Conservation (phyloP, 2,797 vertebrate species). For the Limosa lapponica region DNA sequence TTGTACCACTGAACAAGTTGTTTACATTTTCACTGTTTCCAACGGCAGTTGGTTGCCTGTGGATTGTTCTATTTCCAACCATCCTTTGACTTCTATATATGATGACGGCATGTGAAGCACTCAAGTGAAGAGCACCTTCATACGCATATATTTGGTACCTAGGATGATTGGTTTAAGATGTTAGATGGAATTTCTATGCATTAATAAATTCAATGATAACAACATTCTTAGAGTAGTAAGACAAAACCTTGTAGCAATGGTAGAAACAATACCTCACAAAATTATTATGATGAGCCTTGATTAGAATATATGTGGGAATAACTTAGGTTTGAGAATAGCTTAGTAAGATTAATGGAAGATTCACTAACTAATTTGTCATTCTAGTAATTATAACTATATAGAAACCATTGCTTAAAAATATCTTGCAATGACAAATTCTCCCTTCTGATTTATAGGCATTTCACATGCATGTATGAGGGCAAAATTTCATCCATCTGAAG, state of each 20-base stretch:
- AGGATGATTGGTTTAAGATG: neutral
- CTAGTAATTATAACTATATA: neutral
- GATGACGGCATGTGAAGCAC: neutral
- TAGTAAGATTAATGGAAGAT: constrained; percentile 22
- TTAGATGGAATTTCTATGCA: neutral
- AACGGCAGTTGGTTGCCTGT: neutral
- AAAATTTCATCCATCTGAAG: neutral
- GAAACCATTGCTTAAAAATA: constrained; percentile 13
- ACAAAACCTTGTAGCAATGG: neutral
- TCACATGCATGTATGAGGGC: neutral
- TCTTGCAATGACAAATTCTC: neutral
- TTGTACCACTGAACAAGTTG: neutral
- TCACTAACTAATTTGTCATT: constrained; percentile 6
- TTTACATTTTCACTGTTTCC: neutral
- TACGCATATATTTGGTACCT: neutral
- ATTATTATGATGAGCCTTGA: neutral
- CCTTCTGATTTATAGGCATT: neutral
- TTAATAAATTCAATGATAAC: neutral
- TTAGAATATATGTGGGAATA: neutral
- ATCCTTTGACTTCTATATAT: neutral
- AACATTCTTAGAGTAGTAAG: neutral
- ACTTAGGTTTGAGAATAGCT: neutral
- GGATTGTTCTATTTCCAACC: neutral
- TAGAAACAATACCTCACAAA: neutral
- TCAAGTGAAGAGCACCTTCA: neutral